Conservation (phyloP, 2,888 invertebrate genomes). For the Watsonalla binaria region DNA sequence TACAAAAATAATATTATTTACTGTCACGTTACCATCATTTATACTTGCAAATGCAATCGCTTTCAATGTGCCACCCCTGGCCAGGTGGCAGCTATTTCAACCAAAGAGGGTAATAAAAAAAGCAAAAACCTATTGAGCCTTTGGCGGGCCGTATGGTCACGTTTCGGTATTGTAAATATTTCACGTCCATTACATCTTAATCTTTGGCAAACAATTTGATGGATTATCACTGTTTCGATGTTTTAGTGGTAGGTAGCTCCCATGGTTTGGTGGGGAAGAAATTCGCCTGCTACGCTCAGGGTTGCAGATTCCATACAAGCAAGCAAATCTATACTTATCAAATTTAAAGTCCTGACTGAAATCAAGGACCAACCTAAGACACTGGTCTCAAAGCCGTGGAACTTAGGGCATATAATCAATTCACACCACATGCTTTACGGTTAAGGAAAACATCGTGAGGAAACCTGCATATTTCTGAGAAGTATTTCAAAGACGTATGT, state of each 20-base stretch:
- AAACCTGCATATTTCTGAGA: no score
- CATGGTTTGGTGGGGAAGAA: neutral
- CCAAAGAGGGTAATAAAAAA: constrained; percentile 29
- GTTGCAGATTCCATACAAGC: no score
- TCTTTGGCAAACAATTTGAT: constrained; percentile 40
- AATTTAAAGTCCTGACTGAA: no score
- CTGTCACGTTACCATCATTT: neutral
- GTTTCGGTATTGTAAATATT: constrained; percentile 52
- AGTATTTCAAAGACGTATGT: no score
- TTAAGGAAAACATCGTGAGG: no score
- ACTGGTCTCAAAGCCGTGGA: no score
- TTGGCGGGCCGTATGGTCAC: constrained; percentile 43
- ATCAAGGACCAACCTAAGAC: no score
- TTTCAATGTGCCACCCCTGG: neutral
- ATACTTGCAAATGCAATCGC: neutral
- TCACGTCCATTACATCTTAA: constrained; percentile 66
- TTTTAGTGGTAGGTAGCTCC: neutral
- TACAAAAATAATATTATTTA: no score
- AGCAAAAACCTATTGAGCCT: constrained; percentile 55
- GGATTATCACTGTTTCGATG: constrained; percentile 39
- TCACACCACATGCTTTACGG: no score
- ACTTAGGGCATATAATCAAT: no score
- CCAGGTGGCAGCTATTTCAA: constrained; percentile 1
- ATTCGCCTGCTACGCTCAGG: no score
- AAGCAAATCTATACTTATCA: no score